Evolutionary conservation across 2,888 invertebrate genomes (phyloP).

Genomic region (Ophion slaviceki): DNA sequence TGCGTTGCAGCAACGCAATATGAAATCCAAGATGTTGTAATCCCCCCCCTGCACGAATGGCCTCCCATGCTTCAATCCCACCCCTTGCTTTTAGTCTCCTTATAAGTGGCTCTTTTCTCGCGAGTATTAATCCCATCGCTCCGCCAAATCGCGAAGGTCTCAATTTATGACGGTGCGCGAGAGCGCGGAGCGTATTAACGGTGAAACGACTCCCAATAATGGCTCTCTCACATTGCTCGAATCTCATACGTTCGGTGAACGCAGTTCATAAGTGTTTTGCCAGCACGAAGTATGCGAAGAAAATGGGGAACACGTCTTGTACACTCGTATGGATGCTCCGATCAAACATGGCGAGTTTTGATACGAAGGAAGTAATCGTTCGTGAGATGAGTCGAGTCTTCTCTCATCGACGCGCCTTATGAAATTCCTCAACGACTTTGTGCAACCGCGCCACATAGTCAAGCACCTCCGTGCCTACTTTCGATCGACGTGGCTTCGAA

Average conservation of each 20-base stretch:
- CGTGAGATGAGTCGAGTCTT: conserved; percentile 10
- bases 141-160: conserved; percentile 19
- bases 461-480: conserved; percentile 29
- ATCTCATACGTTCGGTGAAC: conserved; percentile 27
- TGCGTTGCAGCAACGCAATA: too few species aligned
- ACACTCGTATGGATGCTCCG: neutral
- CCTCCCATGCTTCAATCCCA: too few species aligned
- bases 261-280: conserved; percentile 45
- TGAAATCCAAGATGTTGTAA: too few species aligned
- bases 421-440: neutral
- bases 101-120: neutral
- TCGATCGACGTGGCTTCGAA: conserved; percentile 16
- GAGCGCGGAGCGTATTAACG: conserved; percentile 17
- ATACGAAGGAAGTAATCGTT: conserved; percentile 31
- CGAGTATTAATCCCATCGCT: conserved; percentile 1
- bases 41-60: too few species aligned
- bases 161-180: conserved; percentile 17
- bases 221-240: conserved; percentile 13
- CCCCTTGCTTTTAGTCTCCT: too few species aligned
- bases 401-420: conserved; percentile 25
- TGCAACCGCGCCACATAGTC: conserved; percentile 37
- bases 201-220: conserved; percentile 48
- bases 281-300: conserved; percentile 21
- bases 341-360: conserved; percentile 2
- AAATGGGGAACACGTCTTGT: conserved; percentile 24